Conservation (phyloP, 2,797 vertebrate genomes). For the Thunnus albacares region DNA sequence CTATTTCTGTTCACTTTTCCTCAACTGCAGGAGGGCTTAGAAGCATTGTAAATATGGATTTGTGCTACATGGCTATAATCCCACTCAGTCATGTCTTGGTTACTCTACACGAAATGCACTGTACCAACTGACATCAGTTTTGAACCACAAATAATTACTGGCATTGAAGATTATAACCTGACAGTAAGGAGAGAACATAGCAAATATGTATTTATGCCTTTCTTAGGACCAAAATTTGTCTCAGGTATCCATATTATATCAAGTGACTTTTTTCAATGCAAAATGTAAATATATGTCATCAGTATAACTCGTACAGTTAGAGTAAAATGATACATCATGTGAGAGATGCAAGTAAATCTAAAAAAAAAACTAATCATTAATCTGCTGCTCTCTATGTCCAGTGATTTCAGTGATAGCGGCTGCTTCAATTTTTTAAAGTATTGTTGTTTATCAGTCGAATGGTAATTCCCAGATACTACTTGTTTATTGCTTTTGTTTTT, state of each 20-base stretch:
- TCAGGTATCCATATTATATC: neutral
- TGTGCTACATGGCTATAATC: slow-evolving; percentile 26
- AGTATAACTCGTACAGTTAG: neutral
- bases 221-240: neutral
- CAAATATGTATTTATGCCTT: neutral
- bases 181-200: neutral
- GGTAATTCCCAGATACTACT: neutral
- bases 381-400: neutral
- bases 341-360: neutral
- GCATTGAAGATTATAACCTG: neutral
- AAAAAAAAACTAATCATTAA: neutral
- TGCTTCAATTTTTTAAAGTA: neutral
- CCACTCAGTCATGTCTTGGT: slow-evolving; percentile 18
- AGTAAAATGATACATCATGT: neutral
- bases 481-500: neutral
- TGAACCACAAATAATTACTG: slow-evolving; percentile 1
- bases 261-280: neutral
- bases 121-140: slow-evolving; percentile 4
- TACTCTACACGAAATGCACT: neutral
- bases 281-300: neutral
- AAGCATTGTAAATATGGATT: slow-evolving; percentile 26
- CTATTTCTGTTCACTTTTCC: slow-evolving; percentile 32
- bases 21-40: slow-evolving; percentile 1
- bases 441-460: slow-evolving; percentile 10
- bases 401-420: neutral